Conservation (phyloP, 2,888 invertebrate genomes). For the Sinopyrophorus schimmeli region DNA sequence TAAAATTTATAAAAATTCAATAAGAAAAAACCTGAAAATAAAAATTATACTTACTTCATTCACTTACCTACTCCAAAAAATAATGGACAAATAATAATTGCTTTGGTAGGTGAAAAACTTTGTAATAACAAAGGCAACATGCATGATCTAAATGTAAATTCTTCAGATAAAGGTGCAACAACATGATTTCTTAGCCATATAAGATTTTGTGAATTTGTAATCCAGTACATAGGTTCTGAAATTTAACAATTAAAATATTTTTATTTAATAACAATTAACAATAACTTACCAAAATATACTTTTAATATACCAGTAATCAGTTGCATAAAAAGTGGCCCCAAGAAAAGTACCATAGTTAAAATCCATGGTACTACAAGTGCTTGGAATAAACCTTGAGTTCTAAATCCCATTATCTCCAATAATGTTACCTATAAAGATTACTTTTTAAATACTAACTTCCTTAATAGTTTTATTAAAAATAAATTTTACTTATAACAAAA, state of each 20-base stretch:
- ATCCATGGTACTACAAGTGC: constrained; percentile 75
- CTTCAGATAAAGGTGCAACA: constrained; percentile 92
- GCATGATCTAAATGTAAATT: constrained; percentile 93
- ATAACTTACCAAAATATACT: constrained; percentile 65
- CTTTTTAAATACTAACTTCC: no score
- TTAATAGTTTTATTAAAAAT: no score
- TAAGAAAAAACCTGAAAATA: not conserved
- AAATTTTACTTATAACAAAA: no score
- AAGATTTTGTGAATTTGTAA: constrained; percentile 69
- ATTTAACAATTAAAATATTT: constrained; percentile 8
- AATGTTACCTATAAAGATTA: constrained; percentile 63
- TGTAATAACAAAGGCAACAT: constrained; percentile 90
- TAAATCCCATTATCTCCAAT: constrained; percentile 74
- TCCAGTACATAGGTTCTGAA: constrained; percentile 60
- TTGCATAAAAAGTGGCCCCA: constrained; percentile 82
- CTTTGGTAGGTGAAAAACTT: constrained; percentile 72
- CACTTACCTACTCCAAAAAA: constrained; percentile 85
- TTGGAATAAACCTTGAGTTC: constrained; percentile 70
- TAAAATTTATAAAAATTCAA: no score
- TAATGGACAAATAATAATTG: constrained; percentile 83
- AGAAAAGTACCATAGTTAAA: constrained; percentile 77
- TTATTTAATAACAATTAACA: no score
- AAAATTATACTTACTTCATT: not conserved
- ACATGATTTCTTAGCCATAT: constrained; percentile 88
- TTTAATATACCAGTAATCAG: constrained; percentile 69